Base-by-base conservation (phyloP, 2,888 invertebrate species). In the Cryptops parisi region DNA sequence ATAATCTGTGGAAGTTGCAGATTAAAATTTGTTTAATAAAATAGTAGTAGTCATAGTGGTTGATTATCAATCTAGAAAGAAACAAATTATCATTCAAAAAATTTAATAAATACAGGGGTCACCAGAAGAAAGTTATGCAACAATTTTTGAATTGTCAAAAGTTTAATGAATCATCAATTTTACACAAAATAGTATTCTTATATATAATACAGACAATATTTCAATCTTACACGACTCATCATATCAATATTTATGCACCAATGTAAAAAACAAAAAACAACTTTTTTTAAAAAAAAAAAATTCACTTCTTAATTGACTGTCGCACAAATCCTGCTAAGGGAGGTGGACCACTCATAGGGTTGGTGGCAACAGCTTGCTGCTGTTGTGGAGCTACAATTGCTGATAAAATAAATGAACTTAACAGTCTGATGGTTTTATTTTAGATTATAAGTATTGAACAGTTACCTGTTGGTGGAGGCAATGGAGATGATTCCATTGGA, bases 331-430 rank as follows among this genome's bases (percentile, higher is more conserved):
- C 78, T 44, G 66, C 59, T 38, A 68, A 71, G 1, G 78, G 78
- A 4, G 78, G 78, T 33, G 78, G 77, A 3, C 74, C 76, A 17
- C 74, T 60, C 23, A 57, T 58, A 57, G 76, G 75, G 62, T 76
- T 73, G 60, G 74, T 64, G 22, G 73, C 74, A 21, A 63, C 52
- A 9, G 24, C 19, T 43, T n/a, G 12, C 4, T 17, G 33, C 45
- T 51, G 53, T 55, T 51, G 48, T 12, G 54, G 53, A 38, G 41
- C 25, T 44, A 24, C 24, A 44, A 21, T n/a, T 19, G 9, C 44
- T 44, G 21, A 52, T 46, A 54, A 54, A 52, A 23, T 48, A 49
- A 43, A 5, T 15, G 47, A 45, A 19, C 55, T 47, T 9, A 55
- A 52, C 39, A 33, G 44, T n/a, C 17, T 44, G 3, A 2, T 15